These are phyloP conservation scores for Murina feae DNA, from an alignment of 2,113 vertebrate species.

Conservation along the genomic window DNA sequence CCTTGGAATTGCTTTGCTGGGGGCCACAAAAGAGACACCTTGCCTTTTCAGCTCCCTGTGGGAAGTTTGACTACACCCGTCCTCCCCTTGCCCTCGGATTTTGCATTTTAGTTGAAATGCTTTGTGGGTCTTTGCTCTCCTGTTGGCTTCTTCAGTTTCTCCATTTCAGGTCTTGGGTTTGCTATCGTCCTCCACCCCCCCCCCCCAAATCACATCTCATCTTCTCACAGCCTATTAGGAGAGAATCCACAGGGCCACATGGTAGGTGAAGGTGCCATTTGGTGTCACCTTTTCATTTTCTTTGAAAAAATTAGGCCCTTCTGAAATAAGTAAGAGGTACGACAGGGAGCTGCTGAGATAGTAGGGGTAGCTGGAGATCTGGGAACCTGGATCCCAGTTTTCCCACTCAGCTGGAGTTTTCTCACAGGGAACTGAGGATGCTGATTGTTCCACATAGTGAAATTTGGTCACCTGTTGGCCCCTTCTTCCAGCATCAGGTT, in stretches of 20 bases:
- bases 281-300: not conserved
- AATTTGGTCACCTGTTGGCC: not conserved
- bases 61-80: slow-evolving; percentile 22
- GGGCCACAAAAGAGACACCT: slow-evolving; percentile 33
- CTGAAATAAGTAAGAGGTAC: not conserved
- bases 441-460: not conserved
- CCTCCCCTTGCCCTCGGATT: not conserved
- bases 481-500: not conserved
- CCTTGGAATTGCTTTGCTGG: slow-evolving; percentile 39
- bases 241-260: not conserved
- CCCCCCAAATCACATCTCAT: slow-evolving; percentile 33
- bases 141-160: slow-evolving; percentile 73
- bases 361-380: not conserved
- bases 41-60: slow-evolving; percentile 61
- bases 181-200: slow-evolving; percentile 58
- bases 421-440: not conserved
- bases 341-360: not conserved
- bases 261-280: not conserved
- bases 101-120: not conserved
- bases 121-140: slow-evolving; percentile 38
- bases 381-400: not conserved
- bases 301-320: slow-evolving; percentile 1
- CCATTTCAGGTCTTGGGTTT: slow-evolving; percentile 64
- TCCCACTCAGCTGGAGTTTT: not conserved
- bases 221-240: slow-evolving; percentile 64